Conservation (phyloP, 1,140 invertebrate genomes). For the Popillia japonica region DNA sequence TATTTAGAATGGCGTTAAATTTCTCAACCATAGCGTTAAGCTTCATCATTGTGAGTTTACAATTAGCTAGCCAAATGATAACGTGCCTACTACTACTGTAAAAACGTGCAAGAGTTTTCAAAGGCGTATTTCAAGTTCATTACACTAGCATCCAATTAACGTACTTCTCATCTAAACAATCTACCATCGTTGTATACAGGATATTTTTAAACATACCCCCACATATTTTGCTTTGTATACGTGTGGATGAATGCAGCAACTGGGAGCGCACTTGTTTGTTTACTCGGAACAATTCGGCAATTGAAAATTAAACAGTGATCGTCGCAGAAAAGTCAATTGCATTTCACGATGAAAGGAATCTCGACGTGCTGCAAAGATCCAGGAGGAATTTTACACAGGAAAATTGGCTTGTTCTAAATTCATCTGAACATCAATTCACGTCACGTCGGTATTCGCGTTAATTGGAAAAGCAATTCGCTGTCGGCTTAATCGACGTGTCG, state of each 20-base stretch:
- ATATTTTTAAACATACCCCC: too few species aligned
- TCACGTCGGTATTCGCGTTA: slow-evolving; percentile 28
- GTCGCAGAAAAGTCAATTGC: background rate
- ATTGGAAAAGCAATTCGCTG: slow-evolving; percentile 27
- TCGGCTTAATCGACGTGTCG: slow-evolving; percentile 30
- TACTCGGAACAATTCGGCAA: background rate
- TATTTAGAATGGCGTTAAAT: too few species aligned
- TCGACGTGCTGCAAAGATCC: background rate
- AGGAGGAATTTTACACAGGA: slow-evolving; percentile 9
- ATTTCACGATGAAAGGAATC: background rate
- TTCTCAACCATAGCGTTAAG: too few species aligned
- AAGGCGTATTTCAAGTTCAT: too few species aligned
- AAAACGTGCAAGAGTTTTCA: too few species aligned
- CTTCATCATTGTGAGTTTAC: too few species aligned
- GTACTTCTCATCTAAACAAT: too few species aligned
- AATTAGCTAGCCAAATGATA: too few species aligned
- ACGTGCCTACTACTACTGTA: too few species aligned
- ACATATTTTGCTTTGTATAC: background rate
- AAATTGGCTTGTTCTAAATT: slow-evolving; percentile 25
- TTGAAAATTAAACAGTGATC: background rate
- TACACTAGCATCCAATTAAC: too few species aligned
- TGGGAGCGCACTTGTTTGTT: background rate
- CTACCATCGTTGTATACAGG: too few species aligned
- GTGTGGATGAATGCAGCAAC: background rate
- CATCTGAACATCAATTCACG: background rate